Evolutionary conservation across 2,888 invertebrate genomes (phyloP).

Genomic region (Micoletzkya japonica): DNA sequence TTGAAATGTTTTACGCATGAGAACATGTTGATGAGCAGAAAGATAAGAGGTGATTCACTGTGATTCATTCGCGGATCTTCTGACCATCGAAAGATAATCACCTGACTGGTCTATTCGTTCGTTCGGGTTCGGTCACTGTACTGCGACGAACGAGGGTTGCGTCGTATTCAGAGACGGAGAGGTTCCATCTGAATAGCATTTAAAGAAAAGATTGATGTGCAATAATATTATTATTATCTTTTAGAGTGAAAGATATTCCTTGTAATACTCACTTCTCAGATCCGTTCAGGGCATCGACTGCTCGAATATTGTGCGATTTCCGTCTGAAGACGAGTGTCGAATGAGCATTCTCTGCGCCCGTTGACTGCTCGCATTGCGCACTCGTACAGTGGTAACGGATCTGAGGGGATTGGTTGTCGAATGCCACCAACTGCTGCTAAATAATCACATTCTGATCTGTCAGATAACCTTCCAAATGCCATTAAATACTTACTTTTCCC

Average conservation of each 20-base stretch:
- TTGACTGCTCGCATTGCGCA: conserved; percentile 37
- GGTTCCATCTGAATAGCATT: conserved; percentile 45
- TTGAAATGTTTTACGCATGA: no score
- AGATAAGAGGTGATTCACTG: not conserved
- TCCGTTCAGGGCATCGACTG: conserved; percentile 84
- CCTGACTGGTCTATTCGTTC: not conserved
- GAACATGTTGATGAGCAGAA: not conserved
- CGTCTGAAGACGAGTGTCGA: conserved; percentile 78
- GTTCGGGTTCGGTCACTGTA: not conserved
- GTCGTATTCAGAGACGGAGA: conserved; percentile 46
- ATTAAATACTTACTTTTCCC: conserved; percentile 69
- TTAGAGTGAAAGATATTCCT: not conserved
- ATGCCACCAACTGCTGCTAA: no score
- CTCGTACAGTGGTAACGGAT: conserved; percentile 45
- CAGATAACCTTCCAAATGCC: not conserved
- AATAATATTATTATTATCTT: not conserved
- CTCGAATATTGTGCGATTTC: conserved; percentile 84
- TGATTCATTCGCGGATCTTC: no score
- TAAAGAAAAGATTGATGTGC: not conserved
- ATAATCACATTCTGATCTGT: not conserved
- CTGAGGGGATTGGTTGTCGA: no score
- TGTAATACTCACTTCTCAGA: conserved; percentile 77
- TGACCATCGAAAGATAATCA: not conserved
- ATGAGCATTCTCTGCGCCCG: conserved; percentile 60
- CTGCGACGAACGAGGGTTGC: conserved; percentile 29